These are phyloP conservation scores for Laticauda colubrina DNA, from an alignment of 2,113 vertebrate genomes.

Conservation along the genomic window DNA sequence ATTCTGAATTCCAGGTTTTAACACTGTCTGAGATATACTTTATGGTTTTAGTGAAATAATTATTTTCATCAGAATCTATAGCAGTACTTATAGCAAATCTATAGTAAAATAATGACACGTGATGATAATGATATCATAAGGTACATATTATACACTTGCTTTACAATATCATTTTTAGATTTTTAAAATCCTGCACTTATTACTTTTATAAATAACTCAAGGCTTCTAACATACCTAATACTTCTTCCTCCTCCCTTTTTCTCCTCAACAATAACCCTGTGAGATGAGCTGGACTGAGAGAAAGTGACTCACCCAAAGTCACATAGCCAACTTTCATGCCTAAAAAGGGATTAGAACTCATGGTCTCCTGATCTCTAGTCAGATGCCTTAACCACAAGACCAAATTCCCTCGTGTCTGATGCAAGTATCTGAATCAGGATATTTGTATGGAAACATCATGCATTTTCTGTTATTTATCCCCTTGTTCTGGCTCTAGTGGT, in stretches of 20 bases:
- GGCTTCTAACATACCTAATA: not conserved
- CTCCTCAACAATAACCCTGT: not conserved
- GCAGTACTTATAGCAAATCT: not conserved
- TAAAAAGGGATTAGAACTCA: not conserved
- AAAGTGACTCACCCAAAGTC: not conserved
- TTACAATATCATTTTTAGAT: not conserved
- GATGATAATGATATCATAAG: not conserved
- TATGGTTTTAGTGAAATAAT: not conserved
- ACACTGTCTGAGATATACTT: not conserved
- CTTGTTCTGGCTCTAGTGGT: not conserved
- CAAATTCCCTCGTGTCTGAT: not conserved
- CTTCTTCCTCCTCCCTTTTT: not conserved
- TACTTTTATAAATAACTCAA: not conserved
- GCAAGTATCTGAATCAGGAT: not conserved
- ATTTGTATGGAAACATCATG: not conserved
- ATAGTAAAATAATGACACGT: not conserved
- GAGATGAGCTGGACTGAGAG: not conserved
- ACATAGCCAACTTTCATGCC: not conserved
- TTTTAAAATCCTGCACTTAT: not conserved
- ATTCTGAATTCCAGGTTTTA: slow-evolving; percentile 28
- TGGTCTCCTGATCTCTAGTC: not conserved
- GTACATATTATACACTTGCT: not conserved
- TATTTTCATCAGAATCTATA: not conserved
- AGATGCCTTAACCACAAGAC: not conserved
- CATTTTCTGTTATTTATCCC: not conserved